These are phyloP conservation scores for Oconnorella tubifera DNA, from an alignment of 2,888 invertebrate genomes.

Conservation along the genomic window DNA sequence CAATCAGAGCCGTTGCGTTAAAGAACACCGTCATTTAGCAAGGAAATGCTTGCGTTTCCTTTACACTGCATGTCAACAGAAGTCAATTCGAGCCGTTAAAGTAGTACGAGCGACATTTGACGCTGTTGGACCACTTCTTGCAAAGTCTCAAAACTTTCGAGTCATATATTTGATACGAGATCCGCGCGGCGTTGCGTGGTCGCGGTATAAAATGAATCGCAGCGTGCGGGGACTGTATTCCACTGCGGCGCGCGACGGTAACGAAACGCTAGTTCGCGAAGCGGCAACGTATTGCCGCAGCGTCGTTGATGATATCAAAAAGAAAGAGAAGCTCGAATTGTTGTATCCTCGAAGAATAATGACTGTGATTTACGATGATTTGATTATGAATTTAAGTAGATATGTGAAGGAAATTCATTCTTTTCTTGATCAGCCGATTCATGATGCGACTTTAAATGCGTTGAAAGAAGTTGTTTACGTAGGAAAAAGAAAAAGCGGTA, in stretches of 20 bases:
- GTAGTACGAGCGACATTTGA: background rate
- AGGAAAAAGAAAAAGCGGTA: background rate
- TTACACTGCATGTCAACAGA: too few relatives aligned
- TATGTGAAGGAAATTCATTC: background rate
- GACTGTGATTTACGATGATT: slow-evolving; percentile 19
- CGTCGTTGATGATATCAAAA: slow-evolving; percentile 13
- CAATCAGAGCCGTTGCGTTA: too few relatives aligned
- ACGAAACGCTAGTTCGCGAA: slow-evolving; percentile 11
- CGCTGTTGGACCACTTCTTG: background rate
- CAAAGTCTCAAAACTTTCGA: background rate
- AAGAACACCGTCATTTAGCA: too few relatives aligned
- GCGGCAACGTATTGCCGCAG: slow-evolving; percentile 19
- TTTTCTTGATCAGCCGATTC: background rate
- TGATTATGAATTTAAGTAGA: slow-evolving; percentile 1
- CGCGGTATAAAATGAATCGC: slow-evolving; percentile 13
- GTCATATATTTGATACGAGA: slow-evolving; percentile 27
- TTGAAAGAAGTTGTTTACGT: background rate
- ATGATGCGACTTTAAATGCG: background rate
- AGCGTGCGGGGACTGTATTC: slow-evolving; percentile 17
- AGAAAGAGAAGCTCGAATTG: slow-evolving; percentile 5
- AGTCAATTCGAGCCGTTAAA: too few relatives aligned
- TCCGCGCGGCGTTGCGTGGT: slow-evolving; percentile 20
- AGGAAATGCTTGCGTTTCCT: too few relatives aligned
- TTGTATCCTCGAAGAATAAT: slow-evolving; percentile 18
- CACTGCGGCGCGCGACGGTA: background rate